These are phyloP conservation scores for Lepidocyrtinus sp. DNA, from an alignment of 2,888 invertebrate genomes.

Conservation along the genomic window DNA sequence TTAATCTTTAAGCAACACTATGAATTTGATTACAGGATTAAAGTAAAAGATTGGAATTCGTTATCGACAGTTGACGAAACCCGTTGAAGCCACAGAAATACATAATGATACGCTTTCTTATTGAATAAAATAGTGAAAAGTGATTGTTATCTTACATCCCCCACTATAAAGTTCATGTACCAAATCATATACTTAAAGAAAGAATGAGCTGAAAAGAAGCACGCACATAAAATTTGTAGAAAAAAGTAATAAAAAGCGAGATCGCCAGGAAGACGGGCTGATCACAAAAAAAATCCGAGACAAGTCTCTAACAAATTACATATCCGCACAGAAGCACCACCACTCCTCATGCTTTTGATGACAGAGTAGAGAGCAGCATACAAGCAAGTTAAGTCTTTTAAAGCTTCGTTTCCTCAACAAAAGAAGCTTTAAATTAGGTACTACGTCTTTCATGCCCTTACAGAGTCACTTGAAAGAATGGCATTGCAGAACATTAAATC, in stretches of 20 bases:
- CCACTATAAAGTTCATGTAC: slow-evolving; percentile 4
- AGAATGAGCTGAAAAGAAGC: slow-evolving; percentile 13
- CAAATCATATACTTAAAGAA: too few species aligned
- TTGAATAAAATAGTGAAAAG: slow-evolving; percentile 36
- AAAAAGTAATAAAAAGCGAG: slow-evolving; percentile 6
- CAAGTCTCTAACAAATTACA: slow-evolving; percentile 35
- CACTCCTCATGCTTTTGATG: not conserved
- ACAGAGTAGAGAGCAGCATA: not conserved
- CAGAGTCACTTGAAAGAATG: not conserved
- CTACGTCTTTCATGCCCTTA: not conserved
- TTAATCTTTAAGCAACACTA: too few species aligned
- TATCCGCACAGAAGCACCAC: slow-evolving; percentile 14
- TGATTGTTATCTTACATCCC: slow-evolving; percentile 42
- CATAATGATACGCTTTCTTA: slow-evolving; percentile 33
- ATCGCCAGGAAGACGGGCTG: slow-evolving; percentile 7
- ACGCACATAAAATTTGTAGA: slow-evolving; percentile 19
- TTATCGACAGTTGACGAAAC: not conserved
- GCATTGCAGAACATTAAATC: slow-evolving; percentile 21
- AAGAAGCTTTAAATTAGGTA: not conserved
- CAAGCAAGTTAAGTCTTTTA: not conserved
- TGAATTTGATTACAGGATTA: too few species aligned
- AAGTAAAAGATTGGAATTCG: too few species aligned
- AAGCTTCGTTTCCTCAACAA: slow-evolving; percentile 13
- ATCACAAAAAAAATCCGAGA: slow-evolving; percentile 16
- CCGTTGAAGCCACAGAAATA: not conserved